phyloP scores from a whole-genome alignment of 2,888 invertebrate species.

The Unio pictorum region DNA sequence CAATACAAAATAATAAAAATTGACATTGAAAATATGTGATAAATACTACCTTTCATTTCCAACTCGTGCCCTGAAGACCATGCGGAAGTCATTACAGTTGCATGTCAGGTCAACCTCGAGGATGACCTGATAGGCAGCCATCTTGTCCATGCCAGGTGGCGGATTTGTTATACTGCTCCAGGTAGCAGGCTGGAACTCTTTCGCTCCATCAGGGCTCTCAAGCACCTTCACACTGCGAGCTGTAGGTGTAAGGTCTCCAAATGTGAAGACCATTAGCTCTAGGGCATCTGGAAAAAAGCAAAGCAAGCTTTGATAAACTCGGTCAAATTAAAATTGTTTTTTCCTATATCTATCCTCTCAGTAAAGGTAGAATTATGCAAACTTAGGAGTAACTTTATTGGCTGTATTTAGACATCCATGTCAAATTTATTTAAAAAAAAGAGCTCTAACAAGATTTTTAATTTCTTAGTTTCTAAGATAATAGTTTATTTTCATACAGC shows the following conservation, averaged over 20 bases:
- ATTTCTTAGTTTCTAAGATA: too few species aligned
- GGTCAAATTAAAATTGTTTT: too few species aligned
- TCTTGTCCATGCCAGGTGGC: conserved; percentile 68
- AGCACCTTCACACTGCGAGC: conserved; percentile 70
- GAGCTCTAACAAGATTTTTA: too few species aligned
- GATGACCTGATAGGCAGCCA: conserved; percentile 71
- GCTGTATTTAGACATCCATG: too few species aligned
- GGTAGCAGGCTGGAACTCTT: conserved; percentile 60
- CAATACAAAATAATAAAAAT: neutral
- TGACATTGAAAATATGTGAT: neutral
- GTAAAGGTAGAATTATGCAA: too few species aligned
- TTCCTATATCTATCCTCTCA: too few species aligned
- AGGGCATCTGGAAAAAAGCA: conserved; percentile 70
- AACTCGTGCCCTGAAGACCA: conserved; percentile 73
- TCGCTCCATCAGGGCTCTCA: conserved; percentile 68
- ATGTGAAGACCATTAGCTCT: conserved; percentile 72
- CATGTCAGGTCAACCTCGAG: conserved; percentile 73
- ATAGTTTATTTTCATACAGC: too few species aligned
- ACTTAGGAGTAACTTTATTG: too few species aligned
- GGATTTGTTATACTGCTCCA: conserved; percentile 64
- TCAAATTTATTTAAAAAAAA: too few species aligned
- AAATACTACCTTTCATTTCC: conserved; percentile 51
- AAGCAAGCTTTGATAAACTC: too few species aligned
- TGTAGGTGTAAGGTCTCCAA: conserved; percentile 73
- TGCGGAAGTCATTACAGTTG: conserved; percentile 74